phyloP scores from a whole-genome alignment of 92 coral and sea anemone genomes.

The Anthopleura xanthogrammica region DNA sequence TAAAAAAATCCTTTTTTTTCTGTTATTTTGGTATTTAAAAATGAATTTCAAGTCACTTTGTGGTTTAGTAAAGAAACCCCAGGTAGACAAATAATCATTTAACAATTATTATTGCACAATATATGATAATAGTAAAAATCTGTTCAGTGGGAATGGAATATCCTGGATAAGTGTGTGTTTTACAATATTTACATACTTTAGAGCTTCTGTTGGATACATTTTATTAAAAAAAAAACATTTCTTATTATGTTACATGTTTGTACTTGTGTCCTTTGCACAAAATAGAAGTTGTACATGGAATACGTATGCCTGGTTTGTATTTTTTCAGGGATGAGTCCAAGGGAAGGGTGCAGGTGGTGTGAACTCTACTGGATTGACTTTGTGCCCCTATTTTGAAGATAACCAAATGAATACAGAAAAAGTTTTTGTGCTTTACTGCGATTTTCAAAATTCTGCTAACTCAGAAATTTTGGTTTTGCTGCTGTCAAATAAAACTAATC shows the following conservation, averaged over 20 bases:
- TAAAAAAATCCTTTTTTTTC: background rate
- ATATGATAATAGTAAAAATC: conserved; percentile 6
- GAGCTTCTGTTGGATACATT: conserved; percentile 3
- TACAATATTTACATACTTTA: background rate
- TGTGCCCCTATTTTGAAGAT: no score
- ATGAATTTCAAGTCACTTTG: background rate
- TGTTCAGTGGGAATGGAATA: background rate
- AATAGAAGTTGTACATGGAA: background rate
- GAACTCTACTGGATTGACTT: no score
- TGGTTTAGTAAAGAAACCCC: background rate
- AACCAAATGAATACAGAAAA: no score
- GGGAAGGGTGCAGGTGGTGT: no score
- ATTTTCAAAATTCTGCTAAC: no score
- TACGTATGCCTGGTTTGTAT: no score
- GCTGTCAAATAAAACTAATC: no score
- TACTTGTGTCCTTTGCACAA: background rate
- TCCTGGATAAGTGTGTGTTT: conserved; percentile 9
- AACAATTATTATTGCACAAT: background rate
- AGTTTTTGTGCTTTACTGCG: no score
- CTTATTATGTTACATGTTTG: background rate
- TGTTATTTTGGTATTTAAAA: background rate
- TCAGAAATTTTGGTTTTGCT: no score
- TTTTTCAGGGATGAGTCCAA: no score
- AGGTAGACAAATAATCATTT: background rate
- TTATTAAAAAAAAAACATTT: background rate